A percentile compares a stretch with the other conserved stretches of the same genome.
Evolutionary conservation across 2,113 vertebrate species (phyloP).

Genomic region (Acrocephalus arundinaceus): DNA sequence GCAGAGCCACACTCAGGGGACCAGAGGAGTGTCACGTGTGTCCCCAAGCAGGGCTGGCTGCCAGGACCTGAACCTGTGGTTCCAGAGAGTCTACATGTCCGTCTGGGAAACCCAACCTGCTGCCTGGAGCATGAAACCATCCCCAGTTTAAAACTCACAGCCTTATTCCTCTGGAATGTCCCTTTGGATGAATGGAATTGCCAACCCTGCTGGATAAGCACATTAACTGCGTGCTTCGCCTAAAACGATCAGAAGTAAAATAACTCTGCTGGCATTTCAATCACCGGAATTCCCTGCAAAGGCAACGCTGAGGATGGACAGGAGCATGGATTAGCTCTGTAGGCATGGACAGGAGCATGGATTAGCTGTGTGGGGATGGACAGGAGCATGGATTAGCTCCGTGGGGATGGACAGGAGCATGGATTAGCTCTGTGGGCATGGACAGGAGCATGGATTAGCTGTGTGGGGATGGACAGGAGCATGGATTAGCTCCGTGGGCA

Average conservation of each 20-base stretch:
- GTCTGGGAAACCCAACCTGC: slow-evolving; percentile 65
- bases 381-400: too few species aligned
- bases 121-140: slow-evolving; percentile 59
- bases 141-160: slow-evolving; percentile 53
- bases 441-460: too few species aligned
- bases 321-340: neutral
- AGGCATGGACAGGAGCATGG: too few species aligned
- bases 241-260: slow-evolving; percentile 55
- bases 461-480: too few species aligned
- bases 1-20: neutral
- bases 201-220: slow-evolving; percentile 28
- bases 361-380: too few species aligned
- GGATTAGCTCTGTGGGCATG: too few species aligned
- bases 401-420: too few species aligned
- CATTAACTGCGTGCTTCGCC: slow-evolving; percentile 42
- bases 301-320: neutral
- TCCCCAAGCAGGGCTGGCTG: slow-evolving; percentile 35
- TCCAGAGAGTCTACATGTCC: slow-evolving; percentile 62
- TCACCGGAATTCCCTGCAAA: neutral
- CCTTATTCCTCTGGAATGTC: slow-evolving; percentile 62
- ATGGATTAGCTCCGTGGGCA: too few species aligned
- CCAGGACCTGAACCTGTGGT: slow-evolving; percentile 65
- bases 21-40: neutral
- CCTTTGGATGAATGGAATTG: slow-evolving; percentile 35
- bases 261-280: slow-evolving; percentile 60